Percentiles rank a stretch among this genome's conserved stretches.
phyloP scores from a whole-genome alignment of 2,113 vertebrate species.

The Cygnus buccinator region DNA sequence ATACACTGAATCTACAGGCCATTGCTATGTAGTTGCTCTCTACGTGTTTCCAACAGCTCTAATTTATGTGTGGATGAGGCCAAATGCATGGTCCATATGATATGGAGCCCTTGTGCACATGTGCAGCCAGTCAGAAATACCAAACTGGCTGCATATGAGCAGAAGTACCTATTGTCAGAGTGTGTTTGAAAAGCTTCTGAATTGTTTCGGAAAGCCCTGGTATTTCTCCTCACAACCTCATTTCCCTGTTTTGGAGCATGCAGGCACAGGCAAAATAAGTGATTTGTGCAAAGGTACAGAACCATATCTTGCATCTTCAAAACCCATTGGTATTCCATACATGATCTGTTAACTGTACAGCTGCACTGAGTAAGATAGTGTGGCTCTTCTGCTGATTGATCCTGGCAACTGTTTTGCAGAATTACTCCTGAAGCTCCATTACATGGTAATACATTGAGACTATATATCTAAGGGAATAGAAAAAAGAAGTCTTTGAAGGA shows the following conservation, averaged over 20 bases:
- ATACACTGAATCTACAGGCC: neutral
- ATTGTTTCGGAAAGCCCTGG: neutral
- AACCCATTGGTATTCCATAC: neutral
- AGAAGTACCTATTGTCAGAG: neutral
- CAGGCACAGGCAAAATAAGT: neutral
- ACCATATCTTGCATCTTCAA: neutral
- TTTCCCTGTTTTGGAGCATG: neutral
- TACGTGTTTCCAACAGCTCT: neutral
- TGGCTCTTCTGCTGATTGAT: neutral
- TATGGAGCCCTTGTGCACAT: no score
- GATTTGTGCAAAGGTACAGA: neutral
- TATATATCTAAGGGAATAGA: neutral
- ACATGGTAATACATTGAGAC: neutral
- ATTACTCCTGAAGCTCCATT: neutral
- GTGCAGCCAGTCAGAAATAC: neutral
- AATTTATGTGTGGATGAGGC: neutral
- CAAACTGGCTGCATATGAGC: neutral
- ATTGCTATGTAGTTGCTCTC: neutral
- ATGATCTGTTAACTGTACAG: neutral
- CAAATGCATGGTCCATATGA: neutral
- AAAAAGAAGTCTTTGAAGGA: neutral
- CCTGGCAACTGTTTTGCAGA: neutral
- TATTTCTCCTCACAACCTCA: neutral
- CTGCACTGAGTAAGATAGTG: neutral
- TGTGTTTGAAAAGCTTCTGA: neutral